These are phyloP conservation scores for Drosophila lacicola DNA, from an alignment of 2,888 invertebrate species.

Conservation along the genomic window DNA sequence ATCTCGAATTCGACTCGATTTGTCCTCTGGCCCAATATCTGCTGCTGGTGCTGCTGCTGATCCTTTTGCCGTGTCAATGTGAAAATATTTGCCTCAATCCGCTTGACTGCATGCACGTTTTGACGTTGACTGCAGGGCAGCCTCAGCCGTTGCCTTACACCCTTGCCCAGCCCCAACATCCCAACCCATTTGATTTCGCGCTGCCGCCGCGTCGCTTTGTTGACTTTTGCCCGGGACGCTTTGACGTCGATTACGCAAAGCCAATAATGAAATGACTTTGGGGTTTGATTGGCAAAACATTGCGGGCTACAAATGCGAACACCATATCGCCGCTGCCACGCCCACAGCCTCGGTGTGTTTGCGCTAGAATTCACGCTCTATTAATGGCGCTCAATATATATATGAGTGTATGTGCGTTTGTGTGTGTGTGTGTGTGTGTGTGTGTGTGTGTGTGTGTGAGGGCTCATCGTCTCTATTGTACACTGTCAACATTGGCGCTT, in stretches of 20 bases:
- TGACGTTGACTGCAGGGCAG: slow-evolving; percentile 62
- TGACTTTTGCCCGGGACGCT: slow-evolving; percentile 79
- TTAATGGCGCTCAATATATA: slow-evolving; percentile 59
- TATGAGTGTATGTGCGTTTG: background rate
- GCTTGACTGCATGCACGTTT: slow-evolving; percentile 81
- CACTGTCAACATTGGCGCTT: slow-evolving; percentile 66
- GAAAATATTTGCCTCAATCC: slow-evolving; percentile 81
- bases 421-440: slow-evolving; percentile 2
- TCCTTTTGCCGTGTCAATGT: slow-evolving; percentile 76
- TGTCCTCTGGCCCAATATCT: slow-evolving; percentile 3
- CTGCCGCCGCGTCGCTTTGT: slow-evolving; percentile 54
- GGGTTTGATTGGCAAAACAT: slow-evolving; percentile 83
- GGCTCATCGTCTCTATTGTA: slow-evolving; percentile 41
- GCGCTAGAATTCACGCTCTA: slow-evolving; percentile 80
- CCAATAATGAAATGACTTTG: slow-evolving; percentile 83
- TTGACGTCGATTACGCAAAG: slow-evolving; percentile 82
- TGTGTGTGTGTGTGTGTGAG: slow-evolving; percentile 4
- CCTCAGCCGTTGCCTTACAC: slow-evolving; percentile 34
- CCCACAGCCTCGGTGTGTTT: slow-evolving; percentile 45
- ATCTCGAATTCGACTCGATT: slow-evolving; percentile 46
- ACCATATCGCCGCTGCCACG: slow-evolving; percentile 43
- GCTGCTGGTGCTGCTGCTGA: slow-evolving; percentile 29
- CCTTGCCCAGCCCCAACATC: background rate
- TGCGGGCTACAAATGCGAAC: slow-evolving; percentile 71
- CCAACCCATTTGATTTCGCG: slow-evolving; percentile 4